Base-by-base conservation (phyloP, 1,140 invertebrate species). In the Drosophila santomea region DNA sequence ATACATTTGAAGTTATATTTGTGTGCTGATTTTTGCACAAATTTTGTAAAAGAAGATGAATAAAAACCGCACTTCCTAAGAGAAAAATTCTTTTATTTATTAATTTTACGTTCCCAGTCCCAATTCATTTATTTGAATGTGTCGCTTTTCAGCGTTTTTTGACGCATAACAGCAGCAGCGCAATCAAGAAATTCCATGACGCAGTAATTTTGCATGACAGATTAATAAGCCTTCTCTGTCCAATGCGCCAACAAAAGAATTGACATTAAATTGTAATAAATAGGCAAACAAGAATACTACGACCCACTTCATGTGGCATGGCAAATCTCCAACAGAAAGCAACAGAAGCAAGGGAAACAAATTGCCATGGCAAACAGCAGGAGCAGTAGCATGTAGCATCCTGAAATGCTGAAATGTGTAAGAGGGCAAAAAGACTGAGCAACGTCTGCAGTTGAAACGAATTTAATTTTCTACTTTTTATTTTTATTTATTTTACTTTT, bases 401-500 rank as follows among this genome's bases (percentile, higher is more conserved):
- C 20, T 20, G 20, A 20, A 20, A 20, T 20, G 36, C 48, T 61
- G 44, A 38, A 60, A 25, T 61, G 54, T 45, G 61, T 43, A 43
- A 36, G 36, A 14, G 44, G 55, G 56, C 41, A 63, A 78, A 59
- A 74, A 83, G 74, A 77, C 78, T 86, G 82, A 66, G 75, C 71
- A 57, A 48, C 69, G 83, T 88, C 83, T 86, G 83, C 84, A 86
- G 75, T 88, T 86, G 83, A 86, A 86, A 82, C 63, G 72, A 86
- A 86, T 86, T 86, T 86, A 86, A 86, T 86, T 86, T 86, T 86
- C 83, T 88, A 79, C 83, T 78, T 78, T 69, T 88, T 72, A 59
- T 68, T 67, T 74, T 28, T 58, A n/a, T 67, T 63, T 79, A 35
- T 45, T 45, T 45, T 52, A 69, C 38, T 39, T 64, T 58, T 48